Conservation (phyloP, 2,113 vertebrate species). For the Acanthisitta chloris region DNA sequence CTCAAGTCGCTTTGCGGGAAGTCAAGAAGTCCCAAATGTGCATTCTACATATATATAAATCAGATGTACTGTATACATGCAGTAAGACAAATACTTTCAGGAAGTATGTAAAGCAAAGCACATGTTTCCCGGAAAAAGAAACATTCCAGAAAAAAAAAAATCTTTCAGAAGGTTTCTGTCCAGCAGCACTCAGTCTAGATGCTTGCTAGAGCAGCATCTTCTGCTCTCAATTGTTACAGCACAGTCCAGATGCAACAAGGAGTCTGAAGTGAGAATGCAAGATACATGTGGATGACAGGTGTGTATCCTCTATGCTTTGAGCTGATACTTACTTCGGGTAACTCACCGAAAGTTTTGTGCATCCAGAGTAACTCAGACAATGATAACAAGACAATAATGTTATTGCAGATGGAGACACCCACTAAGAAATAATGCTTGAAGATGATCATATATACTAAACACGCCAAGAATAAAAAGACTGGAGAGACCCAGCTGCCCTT, state of each 20-base stretch:
- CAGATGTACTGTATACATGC: neutral
- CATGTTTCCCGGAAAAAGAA: neutral
- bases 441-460: neutral
- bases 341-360: neutral
- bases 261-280: neutral
- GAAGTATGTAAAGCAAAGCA: neutral
- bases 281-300: rapidly evolving
- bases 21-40: neutral
- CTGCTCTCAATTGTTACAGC: neutral
- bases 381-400: neutral
- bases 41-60: neutral
- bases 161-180: neutral
- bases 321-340: neutral
- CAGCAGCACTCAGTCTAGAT: neutral
- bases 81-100: neutral
- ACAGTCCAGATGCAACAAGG: neutral
- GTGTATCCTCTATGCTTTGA: neutral
- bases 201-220: neutral
- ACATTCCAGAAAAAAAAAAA: neutral
- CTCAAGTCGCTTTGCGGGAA: neutral
- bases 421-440: neutral
- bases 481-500: neutral
- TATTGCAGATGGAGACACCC: neutral
- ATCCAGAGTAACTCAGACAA: neutral
- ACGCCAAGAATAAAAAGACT: neutral